Conservation (phyloP, 2,888 invertebrate species). For the Chesias legatella region DNA sequence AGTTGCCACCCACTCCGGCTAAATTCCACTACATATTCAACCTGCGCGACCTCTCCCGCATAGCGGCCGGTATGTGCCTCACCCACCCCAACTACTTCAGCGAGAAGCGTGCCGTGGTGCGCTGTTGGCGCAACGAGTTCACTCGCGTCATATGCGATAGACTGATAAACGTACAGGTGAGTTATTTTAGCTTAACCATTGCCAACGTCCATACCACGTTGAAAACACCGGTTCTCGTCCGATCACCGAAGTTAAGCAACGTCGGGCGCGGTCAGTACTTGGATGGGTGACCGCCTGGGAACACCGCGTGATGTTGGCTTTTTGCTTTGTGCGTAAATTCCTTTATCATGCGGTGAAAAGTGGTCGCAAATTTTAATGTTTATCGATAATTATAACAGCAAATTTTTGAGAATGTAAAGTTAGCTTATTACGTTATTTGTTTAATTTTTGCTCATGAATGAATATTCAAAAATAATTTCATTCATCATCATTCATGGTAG, state of each 20-base stretch:
- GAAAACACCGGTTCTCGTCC: slow-evolving; percentile 52
- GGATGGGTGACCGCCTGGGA: slow-evolving; percentile 60
- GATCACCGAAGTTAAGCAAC: slow-evolving; percentile 73
- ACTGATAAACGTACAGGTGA: slow-evolving; percentile 82
- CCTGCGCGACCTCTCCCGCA: slow-evolving; percentile 92
- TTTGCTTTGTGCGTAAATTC: slow-evolving; percentile 24
- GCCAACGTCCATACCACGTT: slow-evolving; percentile 30
- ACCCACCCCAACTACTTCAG: slow-evolving; percentile 86
- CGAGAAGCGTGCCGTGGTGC: slow-evolving; percentile 84
- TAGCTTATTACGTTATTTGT: too few species aligned
- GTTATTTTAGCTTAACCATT: neutral
- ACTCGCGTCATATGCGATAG: slow-evolving; percentile 92
- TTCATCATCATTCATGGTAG: too few species aligned
- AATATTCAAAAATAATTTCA: too few species aligned
- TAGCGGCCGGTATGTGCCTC: slow-evolving; percentile 89
- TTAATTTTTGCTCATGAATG: too few species aligned
- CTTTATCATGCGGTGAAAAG: too few species aligned
- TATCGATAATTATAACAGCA: too few species aligned
- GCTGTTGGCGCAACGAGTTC: slow-evolving; percentile 96
- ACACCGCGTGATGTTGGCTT: slow-evolving; percentile 52
- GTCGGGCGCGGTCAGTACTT: slow-evolving; percentile 68
- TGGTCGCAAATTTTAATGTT: too few species aligned
- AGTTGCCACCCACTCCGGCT: slow-evolving; percentile 93
- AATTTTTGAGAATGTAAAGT: too few species aligned
- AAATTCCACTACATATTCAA: slow-evolving; percentile 98